Conservation (phyloP, 2,888 invertebrate species). For the Drosophila recens region DNA sequence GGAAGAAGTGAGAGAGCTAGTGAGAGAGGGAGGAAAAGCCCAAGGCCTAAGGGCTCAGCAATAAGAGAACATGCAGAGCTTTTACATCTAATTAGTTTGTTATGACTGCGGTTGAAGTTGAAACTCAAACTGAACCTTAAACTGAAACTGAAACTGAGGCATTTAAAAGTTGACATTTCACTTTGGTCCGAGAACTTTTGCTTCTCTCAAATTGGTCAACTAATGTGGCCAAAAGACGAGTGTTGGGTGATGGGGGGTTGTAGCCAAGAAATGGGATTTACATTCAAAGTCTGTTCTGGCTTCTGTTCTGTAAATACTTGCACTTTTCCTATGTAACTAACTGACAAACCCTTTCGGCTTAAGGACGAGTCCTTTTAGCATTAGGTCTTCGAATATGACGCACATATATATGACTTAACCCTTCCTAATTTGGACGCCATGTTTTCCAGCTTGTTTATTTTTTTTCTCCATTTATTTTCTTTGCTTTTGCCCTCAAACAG, state of each 20-base stretch:
- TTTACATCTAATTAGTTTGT: slow-evolving; percentile 73
- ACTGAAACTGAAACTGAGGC: slow-evolving; percentile 8
- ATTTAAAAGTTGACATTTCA: slow-evolving; percentile 62
- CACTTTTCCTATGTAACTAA: slow-evolving; percentile 50
- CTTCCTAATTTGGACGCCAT: slow-evolving; percentile 54
- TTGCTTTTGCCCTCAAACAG: slow-evolving; percentile 15
- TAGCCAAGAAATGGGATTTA: slow-evolving; percentile 39
- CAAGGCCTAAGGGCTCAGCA: slow-evolving; percentile 23
- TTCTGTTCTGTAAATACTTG: slow-evolving; percentile 61
- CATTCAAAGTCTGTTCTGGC: slow-evolving; percentile 36
- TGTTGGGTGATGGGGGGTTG: neutral
- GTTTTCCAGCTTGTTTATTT: slow-evolving; percentile 40
- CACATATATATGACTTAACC: slow-evolving; percentile 30
- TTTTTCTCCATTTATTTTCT: slow-evolving; percentile 16
- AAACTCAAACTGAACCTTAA: slow-evolving; percentile 5
- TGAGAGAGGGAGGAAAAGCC: neutral
- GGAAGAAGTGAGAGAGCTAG: neutral
- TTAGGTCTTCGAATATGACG: slow-evolving; percentile 39
- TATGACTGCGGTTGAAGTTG: slow-evolving; percentile 40
- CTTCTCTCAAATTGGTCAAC: slow-evolving; percentile 54
- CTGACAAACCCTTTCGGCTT: slow-evolving; percentile 66
- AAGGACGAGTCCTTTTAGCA: slow-evolving; percentile 64
- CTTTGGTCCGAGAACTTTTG: slow-evolving; percentile 13
- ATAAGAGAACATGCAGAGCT: slow-evolving; percentile 47
- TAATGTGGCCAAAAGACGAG: slow-evolving; percentile 62